Evolutionary conservation across 2,888 invertebrate species (phyloP).

Genomic region (Ophion costatus): DNA sequence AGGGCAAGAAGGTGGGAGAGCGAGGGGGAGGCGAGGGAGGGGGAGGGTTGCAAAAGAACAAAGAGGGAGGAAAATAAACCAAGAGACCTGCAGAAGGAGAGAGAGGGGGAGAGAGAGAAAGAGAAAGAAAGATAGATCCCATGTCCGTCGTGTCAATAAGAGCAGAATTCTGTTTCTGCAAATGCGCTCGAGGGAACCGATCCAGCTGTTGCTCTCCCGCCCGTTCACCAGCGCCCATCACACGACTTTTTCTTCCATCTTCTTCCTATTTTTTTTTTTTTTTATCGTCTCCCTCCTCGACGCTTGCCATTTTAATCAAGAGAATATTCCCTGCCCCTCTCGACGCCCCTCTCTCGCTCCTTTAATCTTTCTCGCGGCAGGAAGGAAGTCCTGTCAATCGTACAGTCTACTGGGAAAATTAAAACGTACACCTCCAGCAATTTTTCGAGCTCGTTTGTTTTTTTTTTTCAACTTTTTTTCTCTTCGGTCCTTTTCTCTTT

Average conservation of each 20-base stretch:
- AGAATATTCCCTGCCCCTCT: constrained; percentile 63
- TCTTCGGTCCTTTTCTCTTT: not conserved
- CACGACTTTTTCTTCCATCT: constrained; percentile 69
- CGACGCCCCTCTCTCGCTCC: constrained; percentile 18
- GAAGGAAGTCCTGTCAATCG: constrained; percentile 79
- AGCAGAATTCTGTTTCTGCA: constrained; percentile 82
- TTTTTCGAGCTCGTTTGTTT: not conserved
- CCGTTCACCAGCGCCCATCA: constrained; percentile 31
- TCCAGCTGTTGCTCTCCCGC: constrained; percentile 82
- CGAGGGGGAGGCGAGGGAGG: not conserved
- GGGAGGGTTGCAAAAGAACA: not conserved
- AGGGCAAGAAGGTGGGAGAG: not conserved
- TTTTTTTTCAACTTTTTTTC: not conserved
- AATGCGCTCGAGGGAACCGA: constrained; percentile 83
- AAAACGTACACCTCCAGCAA: constrained; percentile 12
- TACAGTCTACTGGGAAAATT: constrained; percentile 75
- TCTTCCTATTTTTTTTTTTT: constrained; percentile 7
- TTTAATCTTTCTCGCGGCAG: constrained; percentile 67
- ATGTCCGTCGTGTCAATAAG: constrained; percentile 79
- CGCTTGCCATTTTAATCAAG: constrained; percentile 83
- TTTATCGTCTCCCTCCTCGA: constrained; percentile 62
- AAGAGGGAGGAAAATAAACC: not conserved
- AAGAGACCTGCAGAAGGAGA: not conserved
- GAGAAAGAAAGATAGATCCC: constrained; percentile 59
- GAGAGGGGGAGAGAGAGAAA: constrained; percentile 8